Conservation (phyloP, 2,797 vertebrate genomes). For the Macroramphosus scolopax region DNA sequence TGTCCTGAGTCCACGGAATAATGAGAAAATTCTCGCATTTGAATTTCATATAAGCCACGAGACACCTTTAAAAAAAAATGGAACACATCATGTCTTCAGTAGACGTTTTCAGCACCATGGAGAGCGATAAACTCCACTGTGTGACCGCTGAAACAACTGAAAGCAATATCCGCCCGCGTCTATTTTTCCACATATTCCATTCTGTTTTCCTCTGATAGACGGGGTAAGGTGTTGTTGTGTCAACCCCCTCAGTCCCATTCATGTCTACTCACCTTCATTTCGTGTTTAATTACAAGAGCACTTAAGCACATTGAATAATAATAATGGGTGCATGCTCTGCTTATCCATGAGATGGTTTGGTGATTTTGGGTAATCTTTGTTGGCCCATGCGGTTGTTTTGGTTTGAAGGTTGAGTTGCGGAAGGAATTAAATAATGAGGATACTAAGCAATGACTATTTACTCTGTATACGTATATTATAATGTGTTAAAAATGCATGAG, state of each 20-base stretch:
- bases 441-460: too few relatives aligned
- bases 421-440: too few relatives aligned
- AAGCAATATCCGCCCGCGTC: not conserved
- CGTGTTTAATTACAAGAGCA: slow-evolving; percentile 31
- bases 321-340: slow-evolving; percentile 30
- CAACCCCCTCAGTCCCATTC: slow-evolving; percentile 10
- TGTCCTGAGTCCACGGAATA: slow-evolving; percentile 31
- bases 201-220: slow-evolving; percentile 24
- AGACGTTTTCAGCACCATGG: slow-evolving; percentile 38
- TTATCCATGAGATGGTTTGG: slow-evolving; percentile 9
- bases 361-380: slow-evolving; percentile 1
- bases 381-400: too few relatives aligned
- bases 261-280: slow-evolving; percentile 18
- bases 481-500: too few relatives aligned
- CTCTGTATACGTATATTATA: too few relatives aligned
- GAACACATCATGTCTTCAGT: slow-evolving; percentile 7
- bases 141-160: too few relatives aligned
- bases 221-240: slow-evolving; percentile 5
- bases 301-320: slow-evolving; percentile 15
- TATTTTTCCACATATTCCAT: slow-evolving; percentile 8
- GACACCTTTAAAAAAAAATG: slow-evolving; percentile 19
- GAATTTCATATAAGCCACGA: slow-evolving; percentile 27
- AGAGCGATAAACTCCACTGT: slow-evolving; percentile 28
- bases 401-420: not conserved
- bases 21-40: slow-evolving; percentile 29